A percentile compares a stretch with the other conserved stretches of the same genome.
Evolutionary conservation across 1,140 invertebrate genomes (phyloP).

Genomic region (Nymphalis io): DNA sequence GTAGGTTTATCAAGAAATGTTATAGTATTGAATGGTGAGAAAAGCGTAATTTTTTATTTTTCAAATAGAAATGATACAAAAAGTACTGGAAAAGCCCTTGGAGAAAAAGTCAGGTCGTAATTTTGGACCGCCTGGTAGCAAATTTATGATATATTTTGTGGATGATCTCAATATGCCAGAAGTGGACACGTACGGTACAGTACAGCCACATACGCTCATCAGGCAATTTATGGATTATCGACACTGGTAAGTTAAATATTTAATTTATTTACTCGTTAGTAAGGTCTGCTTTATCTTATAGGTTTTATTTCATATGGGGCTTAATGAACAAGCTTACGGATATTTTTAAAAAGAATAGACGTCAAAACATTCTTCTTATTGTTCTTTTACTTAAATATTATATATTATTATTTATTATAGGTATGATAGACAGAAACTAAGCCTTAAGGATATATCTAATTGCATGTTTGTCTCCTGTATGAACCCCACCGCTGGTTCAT

Average conservation of each 20-base stretch:
- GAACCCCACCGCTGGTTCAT: constrained; percentile 98
- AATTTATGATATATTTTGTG: constrained; percentile 95
- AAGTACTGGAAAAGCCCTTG: constrained; percentile 93
- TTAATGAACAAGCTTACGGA: too few species aligned
- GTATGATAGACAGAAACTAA: constrained; percentile 92
- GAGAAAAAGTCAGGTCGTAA: constrained; percentile 97
- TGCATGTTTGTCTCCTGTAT: constrained; percentile 97
- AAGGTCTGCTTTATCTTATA: too few species aligned
- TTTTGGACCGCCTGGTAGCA: constrained; percentile 95
- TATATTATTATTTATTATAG: constrained; percentile 66
- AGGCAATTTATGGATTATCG: constrained; percentile 96
- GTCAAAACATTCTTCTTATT: too few species aligned
- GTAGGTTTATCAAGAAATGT: too few species aligned
- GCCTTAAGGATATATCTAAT: constrained; percentile 95
- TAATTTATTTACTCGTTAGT: too few species aligned
- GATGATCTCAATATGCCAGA: constrained; percentile 99
- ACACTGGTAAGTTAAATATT: constrained; percentile 87
- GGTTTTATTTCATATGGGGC: too few species aligned
- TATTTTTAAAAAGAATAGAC: too few species aligned
- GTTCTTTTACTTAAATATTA: neutral
- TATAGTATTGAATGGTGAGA: too few species aligned
- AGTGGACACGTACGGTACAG: constrained; percentile 96
- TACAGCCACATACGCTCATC: constrained; percentile 96
- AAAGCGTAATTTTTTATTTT: neutral
- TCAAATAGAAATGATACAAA: constrained; percentile 88